Evolutionary conservation across 1,140 invertebrate genomes (phyloP), one percentile per base, ranked within the genome.

Genomic region (Rhynchophorus ferrugineus): DNA sequence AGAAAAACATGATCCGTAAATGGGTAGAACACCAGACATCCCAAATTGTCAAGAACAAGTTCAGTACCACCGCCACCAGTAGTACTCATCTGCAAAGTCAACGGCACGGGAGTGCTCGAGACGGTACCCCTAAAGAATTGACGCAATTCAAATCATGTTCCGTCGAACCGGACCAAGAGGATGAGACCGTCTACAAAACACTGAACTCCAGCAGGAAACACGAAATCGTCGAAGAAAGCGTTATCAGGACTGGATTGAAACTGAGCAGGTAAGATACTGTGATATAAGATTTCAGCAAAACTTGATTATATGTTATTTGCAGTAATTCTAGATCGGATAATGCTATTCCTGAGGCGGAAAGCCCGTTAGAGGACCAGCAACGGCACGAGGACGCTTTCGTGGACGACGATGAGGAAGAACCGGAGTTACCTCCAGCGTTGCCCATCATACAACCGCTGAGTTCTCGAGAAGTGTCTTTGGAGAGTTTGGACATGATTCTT

Each of bases 11-110:
- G 90, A 93, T 95, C 21, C 77, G 88, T 35, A 86, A 90, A 68
- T 95, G 91, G 91, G 89, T 94, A 0, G 90, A 92, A 72, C 90
- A 91, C 65, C 90, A 93, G 73, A 86, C 84, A 1, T 79, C 81
- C 6, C 86, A 89, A 70, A 85, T 89, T 43, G 81, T 73, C 63
- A 75, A 67, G 71, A 77, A 67, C 0, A 73, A 71, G 59, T 67
- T 73, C 39, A 71, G 63, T 46, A 70, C 69, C 37, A 63, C 72
- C 41, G 69, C 73, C 69, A 6, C 36, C 14, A 8, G 8, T 5
- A 6, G 34, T 1, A 8, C 41, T 5, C 44, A 46, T 13, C 29
- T 6, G 13, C 14, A 33, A 36, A 19, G 7, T 33, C 49, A 45
- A 16, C 9, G 19, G 21, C 49, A 44, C 9, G 18, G 33, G 3